Base-by-base conservation (phyloP, 2,113 vertebrate genomes). In the Marmota flaviventris region DNA sequence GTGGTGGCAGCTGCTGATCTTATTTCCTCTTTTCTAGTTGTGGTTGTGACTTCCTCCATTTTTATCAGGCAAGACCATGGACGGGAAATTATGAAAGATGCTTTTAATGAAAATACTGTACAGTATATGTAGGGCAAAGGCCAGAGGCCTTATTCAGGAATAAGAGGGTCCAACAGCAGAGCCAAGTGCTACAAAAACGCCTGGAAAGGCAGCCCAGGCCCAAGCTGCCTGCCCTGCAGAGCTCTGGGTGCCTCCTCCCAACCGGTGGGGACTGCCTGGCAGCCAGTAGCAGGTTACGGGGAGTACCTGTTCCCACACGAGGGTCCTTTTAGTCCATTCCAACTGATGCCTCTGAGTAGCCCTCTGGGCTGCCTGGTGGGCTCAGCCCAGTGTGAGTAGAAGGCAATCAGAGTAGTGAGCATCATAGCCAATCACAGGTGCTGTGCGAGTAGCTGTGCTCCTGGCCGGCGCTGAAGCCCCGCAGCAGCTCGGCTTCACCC, bases 391-490 rank as follows among this genome's bases (percentile, higher is more conserved):
- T 20, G 2, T 2, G 32, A 27, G 37, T 27, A 0, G 24, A 77
- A 78, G 77, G n/a, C 27, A 5, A n/a, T 27, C 24, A 4, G 45
- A 61, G 37, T 75, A 72, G 78, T 27, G 61, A 0, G 95, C 63
- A 10, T 99, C 99, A 99, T 98, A 99, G 98, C 89, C 98, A 98
- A 0, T 97, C 86, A 79, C 98, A 76, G 10, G 97, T 96, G 51
- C 98, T 63, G 95, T 98, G 99, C 69, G 99, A 99, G 97, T 99
- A 99, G 98, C 99, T 99, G 99, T 99, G 99, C 78, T 99, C 99
- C 42, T 95, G 99, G 9, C 98, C 98, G 0, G 98, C 72, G 65
- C 98, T 98, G 1, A 99, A 98, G 17, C 98, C 78, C 11, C 97
- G 98, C 77, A 98, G 98, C 17, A 99, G 99, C 76, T 98, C 98